These are phyloP conservation scores for Euphydryas editha DNA, from an alignment of 2,888 invertebrate genomes.

Conservation along the genomic window DNA sequence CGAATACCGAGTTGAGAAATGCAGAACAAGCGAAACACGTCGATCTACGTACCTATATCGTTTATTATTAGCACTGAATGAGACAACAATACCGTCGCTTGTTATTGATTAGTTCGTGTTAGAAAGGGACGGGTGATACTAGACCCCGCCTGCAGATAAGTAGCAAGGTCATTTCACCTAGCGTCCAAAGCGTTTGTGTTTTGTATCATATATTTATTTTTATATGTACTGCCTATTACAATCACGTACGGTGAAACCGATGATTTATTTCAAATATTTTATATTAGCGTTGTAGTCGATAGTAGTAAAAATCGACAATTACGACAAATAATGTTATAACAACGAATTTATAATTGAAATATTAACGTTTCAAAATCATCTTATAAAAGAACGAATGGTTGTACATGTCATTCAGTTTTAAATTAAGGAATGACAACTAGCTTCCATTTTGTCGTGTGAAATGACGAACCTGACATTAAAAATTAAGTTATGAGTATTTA, in stretches of 20 bases:
- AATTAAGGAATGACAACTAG: background rate
- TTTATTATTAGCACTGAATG: slow-evolving; percentile 74
- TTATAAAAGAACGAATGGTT: background rate
- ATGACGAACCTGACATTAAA: slow-evolving; percentile 2
- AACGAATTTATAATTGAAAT: too few species aligned
- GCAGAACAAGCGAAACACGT: slow-evolving; percentile 52
- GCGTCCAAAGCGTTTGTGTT: slow-evolving; percentile 46
- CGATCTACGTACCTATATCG: slow-evolving; percentile 40
- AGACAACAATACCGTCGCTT: slow-evolving; percentile 54
- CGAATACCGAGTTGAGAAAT: slow-evolving; percentile 57
- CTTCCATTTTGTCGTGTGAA: slow-evolving; percentile 21
- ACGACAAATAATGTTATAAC: too few species aligned
- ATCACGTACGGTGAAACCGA: slow-evolving; percentile 19
- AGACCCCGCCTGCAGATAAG: slow-evolving; percentile 64
- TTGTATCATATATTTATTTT: slow-evolving; percentile 33
- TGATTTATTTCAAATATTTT: background rate
- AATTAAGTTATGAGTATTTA: background rate
- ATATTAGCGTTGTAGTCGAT: too few species aligned
- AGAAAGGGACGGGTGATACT: slow-evolving; percentile 56
- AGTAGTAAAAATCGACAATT: too few species aligned
- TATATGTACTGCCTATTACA: slow-evolving; percentile 18
- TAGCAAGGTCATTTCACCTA: slow-evolving; percentile 73
- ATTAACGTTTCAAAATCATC: too few species aligned
- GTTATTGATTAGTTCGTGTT: slow-evolving; percentile 60
- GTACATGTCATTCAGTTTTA: background rate